Percentiles rank a stretch among this genome's conserved stretches.
Evolutionary conservation across 1,140 invertebrate species (phyloP).

Genomic region (Bradynema listronoti): DNA sequence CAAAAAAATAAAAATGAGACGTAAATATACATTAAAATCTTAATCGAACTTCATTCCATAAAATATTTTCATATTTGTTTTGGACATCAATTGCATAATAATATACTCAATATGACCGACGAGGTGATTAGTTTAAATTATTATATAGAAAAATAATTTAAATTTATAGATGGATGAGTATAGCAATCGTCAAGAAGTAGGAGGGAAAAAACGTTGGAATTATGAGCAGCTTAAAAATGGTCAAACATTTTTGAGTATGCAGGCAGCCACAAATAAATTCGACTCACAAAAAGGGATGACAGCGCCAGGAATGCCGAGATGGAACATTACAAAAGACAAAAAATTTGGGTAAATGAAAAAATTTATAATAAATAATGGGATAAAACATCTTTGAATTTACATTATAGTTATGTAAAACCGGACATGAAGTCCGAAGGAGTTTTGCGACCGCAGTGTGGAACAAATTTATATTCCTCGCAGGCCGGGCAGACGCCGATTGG

Average conservation of each 20-base stretch:
- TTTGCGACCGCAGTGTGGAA: slow-evolving; percentile 53
- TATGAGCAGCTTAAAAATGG: slow-evolving; percentile 79
- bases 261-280: slow-evolving; percentile 83
- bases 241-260: slow-evolving; percentile 76
- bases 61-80: too few relatives aligned
- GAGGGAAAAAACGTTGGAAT: slow-evolving; percentile 64
- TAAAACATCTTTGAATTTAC: too few relatives aligned
- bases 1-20: too few relatives aligned
- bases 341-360: slow-evolving; percentile 42
- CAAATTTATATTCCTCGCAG: slow-evolving; percentile 56
- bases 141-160: slow-evolving; percentile 10
- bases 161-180: background rate
- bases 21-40: too few relatives aligned
- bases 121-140: slow-evolving; percentile 8
- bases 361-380: slow-evolving; percentile 3
- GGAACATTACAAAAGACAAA: slow-evolving; percentile 57
- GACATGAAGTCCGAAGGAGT: slow-evolving; percentile 51
- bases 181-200: slow-evolving; percentile 12
- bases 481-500: slow-evolving; percentile 52
- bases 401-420: slow-evolving; percentile 50
- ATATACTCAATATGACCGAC: slow-evolving; percentile 27
- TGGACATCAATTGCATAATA: too few relatives aligned
- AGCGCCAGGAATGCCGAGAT: slow-evolving; percentile 49
- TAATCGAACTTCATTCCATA: too few relatives aligned
- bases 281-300: slow-evolving; percentile 76